A percentile compares a stretch with the other conserved stretches of the same genome.
These are phyloP conservation scores for Drosophila austrosaltans DNA, from an alignment of 2,888 invertebrate genomes.

Conservation along the genomic window DNA sequence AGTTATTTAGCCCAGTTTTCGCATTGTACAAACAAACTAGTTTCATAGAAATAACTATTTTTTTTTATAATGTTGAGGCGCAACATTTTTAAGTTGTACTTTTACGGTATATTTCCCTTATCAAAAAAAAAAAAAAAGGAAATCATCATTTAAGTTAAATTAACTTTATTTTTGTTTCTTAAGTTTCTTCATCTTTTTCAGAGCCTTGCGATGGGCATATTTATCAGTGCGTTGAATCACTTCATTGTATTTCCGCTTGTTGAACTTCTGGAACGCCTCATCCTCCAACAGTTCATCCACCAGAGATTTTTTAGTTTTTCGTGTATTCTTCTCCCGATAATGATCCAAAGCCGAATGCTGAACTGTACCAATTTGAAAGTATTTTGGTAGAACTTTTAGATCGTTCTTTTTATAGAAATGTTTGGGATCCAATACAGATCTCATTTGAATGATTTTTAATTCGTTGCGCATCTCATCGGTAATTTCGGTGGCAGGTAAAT, in stretches of 20 bases:
- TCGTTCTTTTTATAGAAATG: constrained; percentile 97
- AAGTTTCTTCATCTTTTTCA: constrained; percentile 88
- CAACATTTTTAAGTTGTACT: too few relatives aligned
- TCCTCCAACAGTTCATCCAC: constrained; percentile 97
- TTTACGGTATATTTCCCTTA: too few relatives aligned
- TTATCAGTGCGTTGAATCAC: constrained; percentile 88
- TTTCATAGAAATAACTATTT: too few relatives aligned
- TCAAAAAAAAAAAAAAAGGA: neutral
- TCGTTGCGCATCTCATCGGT: constrained; percentile 95
- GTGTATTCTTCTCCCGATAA: constrained; percentile 92
- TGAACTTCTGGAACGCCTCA: constrained; percentile 92
- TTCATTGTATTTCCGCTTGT: constrained; percentile 91
- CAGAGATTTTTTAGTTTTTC: constrained; percentile 93
- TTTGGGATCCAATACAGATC: constrained; percentile 95
- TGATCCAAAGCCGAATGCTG: constrained; percentile 94
- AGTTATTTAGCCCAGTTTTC: too few relatives aligned
- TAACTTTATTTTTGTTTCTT: constrained; percentile 78
- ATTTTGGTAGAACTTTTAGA: constrained; percentile 93
- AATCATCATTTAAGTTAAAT: too few relatives aligned
- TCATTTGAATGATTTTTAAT: constrained; percentile 95
- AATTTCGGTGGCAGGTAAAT: constrained; percentile 93
- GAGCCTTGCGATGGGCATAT: constrained; percentile 89
- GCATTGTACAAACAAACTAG: too few relatives aligned
- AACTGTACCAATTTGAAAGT: constrained; percentile 94
- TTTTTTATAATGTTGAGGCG: too few relatives aligned